A percentile compares a stretch with the other conserved stretches of the same genome.
These are phyloP conservation scores for Microcebus griseorufus DNA, from an alignment of 2,113 vertebrate genomes.

Conservation along the genomic window DNA sequence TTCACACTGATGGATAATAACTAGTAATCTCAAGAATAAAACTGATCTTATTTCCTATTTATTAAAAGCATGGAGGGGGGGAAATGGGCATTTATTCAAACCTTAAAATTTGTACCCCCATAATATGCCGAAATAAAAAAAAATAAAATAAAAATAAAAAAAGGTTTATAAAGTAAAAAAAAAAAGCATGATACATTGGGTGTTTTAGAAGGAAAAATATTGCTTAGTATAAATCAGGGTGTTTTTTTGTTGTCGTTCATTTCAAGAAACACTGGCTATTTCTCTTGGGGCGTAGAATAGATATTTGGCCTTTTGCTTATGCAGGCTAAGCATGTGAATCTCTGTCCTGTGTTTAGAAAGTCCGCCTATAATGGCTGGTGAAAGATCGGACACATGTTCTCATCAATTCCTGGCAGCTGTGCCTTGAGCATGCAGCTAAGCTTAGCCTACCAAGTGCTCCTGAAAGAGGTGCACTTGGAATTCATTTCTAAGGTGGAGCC, in stretches of 20 bases:
- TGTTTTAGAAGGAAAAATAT: not conserved
- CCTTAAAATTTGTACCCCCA: too few species aligned
- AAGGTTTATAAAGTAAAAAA: too few species aligned
- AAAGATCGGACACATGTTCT: not conserved
- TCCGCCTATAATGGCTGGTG: not conserved
- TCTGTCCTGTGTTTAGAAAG: not conserved
- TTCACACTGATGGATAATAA: not conserved
- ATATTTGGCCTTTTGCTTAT: not conserved
- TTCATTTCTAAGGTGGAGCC: not conserved
- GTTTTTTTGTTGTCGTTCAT: not conserved
- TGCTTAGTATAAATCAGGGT: not conserved
- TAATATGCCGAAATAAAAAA: too few species aligned
- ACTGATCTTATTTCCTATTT: not conserved
- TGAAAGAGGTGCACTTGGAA: not conserved
- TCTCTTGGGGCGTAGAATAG: fast-evolving
- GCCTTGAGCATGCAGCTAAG: not conserved
- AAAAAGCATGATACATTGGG: not conserved
- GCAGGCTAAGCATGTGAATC: fast-evolving
- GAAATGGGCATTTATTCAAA: too few species aligned
- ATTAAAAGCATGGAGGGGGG: not conserved
- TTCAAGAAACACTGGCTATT: not conserved
- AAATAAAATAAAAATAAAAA: too few species aligned
- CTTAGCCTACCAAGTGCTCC: not conserved
- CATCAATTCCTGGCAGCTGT: not conserved
- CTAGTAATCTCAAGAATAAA: not conserved